Evolutionary conservation across 2,797 vertebrate genomes (phyloP), one percentile per base, ranked within the genome.

Genomic region (Platyrinchus mystaceus): DNA sequence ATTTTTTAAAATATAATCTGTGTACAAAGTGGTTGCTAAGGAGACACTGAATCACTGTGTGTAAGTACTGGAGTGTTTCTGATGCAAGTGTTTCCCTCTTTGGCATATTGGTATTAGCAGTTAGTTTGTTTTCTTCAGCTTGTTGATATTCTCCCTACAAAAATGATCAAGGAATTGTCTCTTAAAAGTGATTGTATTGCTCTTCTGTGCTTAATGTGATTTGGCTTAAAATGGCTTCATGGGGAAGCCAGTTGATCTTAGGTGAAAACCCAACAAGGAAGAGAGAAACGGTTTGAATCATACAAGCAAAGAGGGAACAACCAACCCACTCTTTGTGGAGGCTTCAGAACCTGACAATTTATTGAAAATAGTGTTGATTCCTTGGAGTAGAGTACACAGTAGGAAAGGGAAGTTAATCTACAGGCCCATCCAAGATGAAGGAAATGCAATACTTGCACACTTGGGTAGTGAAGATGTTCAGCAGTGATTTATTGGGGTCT

Each of bases 321-420:
- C 6, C 30, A 27, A 8, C 4, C 5, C 7, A 15, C 17, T 46
- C 27, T 50, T 44, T 43, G 36, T 32, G 21, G 23, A n/a, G 23
- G 9, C 13, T 49, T 60, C 16, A 59, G 8, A 13, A 70, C 41
- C 47, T 16, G 23, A 4, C 26, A 56, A 26, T 56, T 43, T 52
- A 60, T 14, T 30, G 17, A 82, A 87, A 82, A 87, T 0, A 27
- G 9, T 1, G 3, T 50, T 55, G 23, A 59, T 17, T 74, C 16
- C 37, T 84, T 32, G 3, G 15, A 62, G 18, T 2, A 59, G 14
- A 62, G 30, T 17, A 70, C 0, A 1, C 6, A 34, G 4, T 1
- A 77, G 32, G 34, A 68, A 53, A 10, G 1, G 15, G 50, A 55
- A 49, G 13, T 46, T 60, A 46, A 64, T 58, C 43, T n/a, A 64